These are phyloP conservation scores for Chydorus sphaericus DNA, from an alignment of 2,888 invertebrate species.

Conservation along the genomic window DNA sequence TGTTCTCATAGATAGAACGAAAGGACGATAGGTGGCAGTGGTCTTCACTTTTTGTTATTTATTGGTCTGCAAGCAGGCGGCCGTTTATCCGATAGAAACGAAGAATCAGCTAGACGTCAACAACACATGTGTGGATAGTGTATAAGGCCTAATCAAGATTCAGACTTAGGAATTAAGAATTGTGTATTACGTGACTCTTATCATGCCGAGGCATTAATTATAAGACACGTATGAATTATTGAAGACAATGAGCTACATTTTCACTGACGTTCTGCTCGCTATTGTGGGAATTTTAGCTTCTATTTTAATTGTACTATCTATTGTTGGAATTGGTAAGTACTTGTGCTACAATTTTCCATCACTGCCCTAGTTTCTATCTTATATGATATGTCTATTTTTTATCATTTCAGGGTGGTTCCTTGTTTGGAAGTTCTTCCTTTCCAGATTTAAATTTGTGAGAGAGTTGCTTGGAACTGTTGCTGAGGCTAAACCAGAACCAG, in stretches of 20 bases:
- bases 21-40: no score
- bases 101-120: not conserved
- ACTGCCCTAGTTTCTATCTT: conserved; percentile 10
- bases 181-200: not conserved
- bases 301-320: conserved; percentile 38
- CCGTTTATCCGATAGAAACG: not conserved
- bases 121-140: not conserved
- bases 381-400: not conserved
- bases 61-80: not conserved
- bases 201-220: not conserved
- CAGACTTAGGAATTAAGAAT: not conserved
- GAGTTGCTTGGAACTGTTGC: conserved; percentile 49
- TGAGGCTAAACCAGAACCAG: not conserved
- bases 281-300: conserved; percentile 40
- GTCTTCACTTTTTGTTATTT: not conserved
- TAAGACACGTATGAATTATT: no score
- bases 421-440: conserved; percentile 80
- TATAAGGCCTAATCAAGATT: not conserved
- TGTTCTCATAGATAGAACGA: no score
- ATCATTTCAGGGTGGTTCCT: conserved; percentile 87
- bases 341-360: conserved; percentile 14
- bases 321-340: conserved; percentile 43
- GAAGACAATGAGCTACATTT: conserved; percentile 1
- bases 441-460: conserved; percentile 70
- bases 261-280: conserved; percentile 32